Evolutionary conservation across 1,140 invertebrate genomes (phyloP), one percentile per base, ranked within the genome.

Genomic region (Dendroctonus valens): DNA sequence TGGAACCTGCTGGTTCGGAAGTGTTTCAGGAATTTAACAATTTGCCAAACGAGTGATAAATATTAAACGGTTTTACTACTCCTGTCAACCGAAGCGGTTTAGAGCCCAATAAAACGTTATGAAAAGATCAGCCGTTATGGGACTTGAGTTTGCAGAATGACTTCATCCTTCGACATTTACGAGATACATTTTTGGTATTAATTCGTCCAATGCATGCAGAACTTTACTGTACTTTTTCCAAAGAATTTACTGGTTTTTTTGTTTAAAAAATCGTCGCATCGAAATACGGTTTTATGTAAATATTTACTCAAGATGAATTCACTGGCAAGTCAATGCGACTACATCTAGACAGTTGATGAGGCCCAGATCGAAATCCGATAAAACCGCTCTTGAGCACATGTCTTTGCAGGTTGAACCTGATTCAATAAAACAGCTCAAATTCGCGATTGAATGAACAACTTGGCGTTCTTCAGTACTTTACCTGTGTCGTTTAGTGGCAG

Each of bases 11-110:
- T 26, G 26, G 26, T 26, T 54, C 52, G n/a, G 59, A 67, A 60
- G 65, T 67, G 58, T 67, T 67, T 44, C 42, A 54, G 51, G 57
- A 51, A 50, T 58, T 65, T 65, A 48, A 58, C 58, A 67, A 59
- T 61, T 67, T 67, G 51, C 61, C 52, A 68, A 68, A 68, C 57
- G 26, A 57, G 60, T 60, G 65, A 51, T 70, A 54, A 61, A 67
- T 67, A 51, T 61, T 14, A 50, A 26, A 41, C 51, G 38, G 42
- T 67, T 67, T 69, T 69, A 66, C 44, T 40, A 40, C 7, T 37
- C 11, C 41, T n/a, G 37, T 54, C 51, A 14, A 42, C 15, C 38
- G 44, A 59, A 59, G 49, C 38, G 53, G 12, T 69, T 59, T 50
- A 40, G 8, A 44, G 41, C 40, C 8, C 59, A 53, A 57, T 39